Evolutionary conservation across 2,113 vertebrate genomes (phyloP).

Genomic region (Myiozetetes cayanensis): DNA sequence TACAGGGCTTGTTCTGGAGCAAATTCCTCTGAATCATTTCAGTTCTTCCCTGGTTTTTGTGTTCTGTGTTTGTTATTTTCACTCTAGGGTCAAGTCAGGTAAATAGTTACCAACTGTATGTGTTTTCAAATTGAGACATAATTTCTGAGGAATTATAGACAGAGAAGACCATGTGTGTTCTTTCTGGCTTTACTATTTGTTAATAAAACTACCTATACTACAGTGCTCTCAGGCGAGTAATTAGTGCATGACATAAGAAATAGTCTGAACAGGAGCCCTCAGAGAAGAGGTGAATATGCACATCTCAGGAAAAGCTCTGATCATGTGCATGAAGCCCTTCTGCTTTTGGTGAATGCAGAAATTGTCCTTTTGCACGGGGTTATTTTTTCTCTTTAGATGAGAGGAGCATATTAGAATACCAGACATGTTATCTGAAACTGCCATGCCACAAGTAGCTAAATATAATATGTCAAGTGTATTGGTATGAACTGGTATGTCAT

Average conservation of each 20-base stretch:
- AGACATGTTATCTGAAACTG: neutral
- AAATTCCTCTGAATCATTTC: neutral
- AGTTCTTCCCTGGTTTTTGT: neutral
- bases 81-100: neutral
- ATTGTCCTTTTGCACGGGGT: neutral
- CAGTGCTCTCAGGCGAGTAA: neutral
- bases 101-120: neutral
- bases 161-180: neutral
- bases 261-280: neutral
- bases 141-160: neutral
- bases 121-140: neutral
- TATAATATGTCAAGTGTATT: neutral
- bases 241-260: neutral
- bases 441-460: neutral
- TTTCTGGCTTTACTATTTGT: neutral
- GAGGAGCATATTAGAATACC: neutral
- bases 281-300: neutral
- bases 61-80: neutral
- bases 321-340: neutral
- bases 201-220: neutral
- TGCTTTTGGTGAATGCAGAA: neutral
- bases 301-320: neutral
- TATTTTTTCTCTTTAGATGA: neutral
- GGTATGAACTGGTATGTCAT: neutral
- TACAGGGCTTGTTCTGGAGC: neutral